These are phyloP conservation scores for Keiferia lycopersicella DNA, from an alignment of 2,888 invertebrate species.

Conservation along the genomic window DNA sequence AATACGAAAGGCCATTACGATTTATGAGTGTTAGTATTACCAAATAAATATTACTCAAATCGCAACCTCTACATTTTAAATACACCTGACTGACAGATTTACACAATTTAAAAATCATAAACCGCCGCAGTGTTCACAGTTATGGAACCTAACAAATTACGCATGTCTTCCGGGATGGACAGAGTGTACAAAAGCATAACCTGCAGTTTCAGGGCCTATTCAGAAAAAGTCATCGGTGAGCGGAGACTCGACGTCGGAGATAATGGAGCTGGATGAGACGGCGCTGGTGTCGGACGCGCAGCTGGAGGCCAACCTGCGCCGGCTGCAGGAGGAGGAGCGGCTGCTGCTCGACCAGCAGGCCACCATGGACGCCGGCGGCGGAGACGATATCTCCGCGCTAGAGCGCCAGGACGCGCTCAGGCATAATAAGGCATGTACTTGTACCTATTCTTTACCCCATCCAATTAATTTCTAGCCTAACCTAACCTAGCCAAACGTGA, in stretches of 20 bases:
- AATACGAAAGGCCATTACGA: no score
- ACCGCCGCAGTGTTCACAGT: no score
- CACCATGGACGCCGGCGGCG: conserved; percentile 81
- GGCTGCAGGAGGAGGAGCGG: conserved; percentile 86
- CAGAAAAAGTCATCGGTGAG: conserved; percentile 95
- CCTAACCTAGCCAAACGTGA: no score
- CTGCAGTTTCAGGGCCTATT: conserved; percentile 87
- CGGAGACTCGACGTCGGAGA: conserved; percentile 91
- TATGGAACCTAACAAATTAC: not conserved
- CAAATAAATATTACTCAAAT: no score
- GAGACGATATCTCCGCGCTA: conserved; percentile 65
- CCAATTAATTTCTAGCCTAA: no score
- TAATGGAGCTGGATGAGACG: conserved; percentile 95
- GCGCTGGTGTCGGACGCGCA: conserved; percentile 83
- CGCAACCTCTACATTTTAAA: no score
- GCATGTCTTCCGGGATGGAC: not conserved
- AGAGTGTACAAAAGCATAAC: conserved; percentile 23
- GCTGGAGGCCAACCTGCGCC: conserved; percentile 61
- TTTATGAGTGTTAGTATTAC: no score
- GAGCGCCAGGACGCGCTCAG: conserved; percentile 68
- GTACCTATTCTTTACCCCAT: not conserved
- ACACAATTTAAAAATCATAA: no score
- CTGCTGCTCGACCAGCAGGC: conserved; percentile 88
- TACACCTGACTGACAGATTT: no score
- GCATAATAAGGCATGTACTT: conserved; percentile 58